Conservation (phyloP, 2,888 invertebrate species). For the Meliscaeva auricollis region DNA sequence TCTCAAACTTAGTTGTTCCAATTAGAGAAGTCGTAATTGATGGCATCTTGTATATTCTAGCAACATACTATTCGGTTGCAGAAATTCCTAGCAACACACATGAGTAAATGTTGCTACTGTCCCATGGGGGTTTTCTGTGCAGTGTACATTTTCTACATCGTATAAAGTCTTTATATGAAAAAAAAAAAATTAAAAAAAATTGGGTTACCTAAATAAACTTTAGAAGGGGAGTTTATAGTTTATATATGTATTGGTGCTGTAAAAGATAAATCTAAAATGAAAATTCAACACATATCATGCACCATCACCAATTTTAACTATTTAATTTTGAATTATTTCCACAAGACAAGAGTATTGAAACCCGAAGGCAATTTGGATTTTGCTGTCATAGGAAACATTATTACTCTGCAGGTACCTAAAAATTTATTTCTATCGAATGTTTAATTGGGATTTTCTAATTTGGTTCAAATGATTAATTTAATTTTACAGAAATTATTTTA, state of each 20-base stretch:
- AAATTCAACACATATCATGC: not conserved
- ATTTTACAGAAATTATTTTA: no score
- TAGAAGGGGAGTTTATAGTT: not conserved
- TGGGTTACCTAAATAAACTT: conserved; percentile 25
- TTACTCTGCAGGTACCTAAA: no score
- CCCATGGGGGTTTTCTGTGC: conserved; percentile 16
- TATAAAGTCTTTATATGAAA: not conserved
- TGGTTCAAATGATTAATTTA: no score
- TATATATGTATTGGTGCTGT: not conserved
- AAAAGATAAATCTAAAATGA: not conserved
- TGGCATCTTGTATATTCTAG: conserved; percentile 30
- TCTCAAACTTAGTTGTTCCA: conserved; percentile 31
- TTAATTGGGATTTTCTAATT: no score
- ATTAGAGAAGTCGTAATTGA: conserved; percentile 39
- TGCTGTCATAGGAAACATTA: not conserved
- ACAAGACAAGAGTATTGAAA: not conserved
- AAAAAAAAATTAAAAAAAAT: not conserved
- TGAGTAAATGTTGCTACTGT: conserved; percentile 26
- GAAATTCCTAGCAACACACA: conserved; percentile 20
- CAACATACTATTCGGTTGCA: conserved; percentile 24
- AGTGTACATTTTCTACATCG: conserved; percentile 10
- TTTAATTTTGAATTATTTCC: conserved; percentile 8
- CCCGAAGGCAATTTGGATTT: not conserved
- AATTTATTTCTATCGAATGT: no score
- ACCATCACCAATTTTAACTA: not conserved